Evolutionary conservation across 2,888 invertebrate genomes (phyloP).

Genomic region (Caradrina clavipalpis): DNA sequence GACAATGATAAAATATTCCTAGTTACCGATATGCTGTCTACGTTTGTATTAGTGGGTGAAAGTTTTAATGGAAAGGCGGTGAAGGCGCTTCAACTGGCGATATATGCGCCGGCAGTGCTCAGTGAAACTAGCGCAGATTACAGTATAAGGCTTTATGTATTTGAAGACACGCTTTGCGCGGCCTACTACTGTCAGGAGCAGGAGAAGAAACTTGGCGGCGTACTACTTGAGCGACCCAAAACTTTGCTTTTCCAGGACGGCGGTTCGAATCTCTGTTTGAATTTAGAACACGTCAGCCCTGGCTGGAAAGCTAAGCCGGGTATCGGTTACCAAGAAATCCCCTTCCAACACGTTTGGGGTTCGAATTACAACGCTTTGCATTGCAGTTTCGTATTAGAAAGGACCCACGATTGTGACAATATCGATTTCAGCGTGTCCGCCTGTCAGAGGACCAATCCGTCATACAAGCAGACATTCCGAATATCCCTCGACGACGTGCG

Average conservation of each 20-base stretch:
- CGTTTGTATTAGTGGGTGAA: constrained; percentile 97
- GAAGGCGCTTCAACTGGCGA: constrained; percentile 96
- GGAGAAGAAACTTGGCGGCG: constrained; percentile 95
- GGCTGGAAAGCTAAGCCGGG: constrained; percentile 98
- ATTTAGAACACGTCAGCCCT: constrained; percentile 96
- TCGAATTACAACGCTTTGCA: constrained; percentile 96
- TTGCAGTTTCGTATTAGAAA: constrained; percentile 96
- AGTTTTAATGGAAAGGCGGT: constrained; percentile 93
- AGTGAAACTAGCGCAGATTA: constrained; percentile 94
- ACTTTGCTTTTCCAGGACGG: constrained; percentile 97
- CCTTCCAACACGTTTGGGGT: constrained; percentile 98
- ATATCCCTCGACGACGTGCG: constrained; percentile 87
- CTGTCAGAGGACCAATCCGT: constrained; percentile 88
- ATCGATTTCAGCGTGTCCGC: constrained; percentile 87
- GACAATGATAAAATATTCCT: constrained; percentile 97
- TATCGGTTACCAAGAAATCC: constrained; percentile 96
- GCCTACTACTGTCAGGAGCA: constrained; percentile 95
- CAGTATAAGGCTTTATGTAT: constrained; percentile 97
- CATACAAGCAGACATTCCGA: constrained; percentile 88
- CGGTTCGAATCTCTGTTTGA: constrained; percentile 96
- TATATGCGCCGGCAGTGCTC: constrained; percentile 95
- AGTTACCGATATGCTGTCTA: constrained; percentile 97
- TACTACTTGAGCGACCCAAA: constrained; percentile 96
- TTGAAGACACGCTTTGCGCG: constrained; percentile 98
- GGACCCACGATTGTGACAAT: constrained; percentile 91